phyloP scores from a whole-genome alignment of 2,113 vertebrate genomes.

The Helogale parvula region DNA sequence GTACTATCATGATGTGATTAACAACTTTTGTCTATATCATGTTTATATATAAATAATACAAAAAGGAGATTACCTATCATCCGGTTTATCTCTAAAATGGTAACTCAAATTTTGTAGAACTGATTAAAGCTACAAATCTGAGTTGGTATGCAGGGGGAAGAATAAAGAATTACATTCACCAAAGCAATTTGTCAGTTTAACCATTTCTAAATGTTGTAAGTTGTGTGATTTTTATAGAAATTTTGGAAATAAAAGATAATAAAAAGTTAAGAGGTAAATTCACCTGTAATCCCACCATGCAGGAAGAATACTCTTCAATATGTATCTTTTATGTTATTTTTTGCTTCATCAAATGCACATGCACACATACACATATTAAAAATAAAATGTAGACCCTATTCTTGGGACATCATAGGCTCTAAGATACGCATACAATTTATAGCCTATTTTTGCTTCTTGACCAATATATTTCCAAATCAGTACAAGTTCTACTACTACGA shows the following conservation, averaged over 20 bases:
- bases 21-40: neutral
- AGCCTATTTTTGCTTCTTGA: neutral
- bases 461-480: neutral
- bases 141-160: neutral
- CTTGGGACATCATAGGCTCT: rapidly evolving
- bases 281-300: neutral
- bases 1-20: neutral
- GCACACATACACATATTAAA: neutral
- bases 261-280: neutral
- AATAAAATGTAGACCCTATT: neutral
- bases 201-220: neutral
- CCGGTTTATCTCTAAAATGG: neutral
- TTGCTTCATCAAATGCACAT: neutral
- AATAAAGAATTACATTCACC: neutral
- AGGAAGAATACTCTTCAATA: neutral
- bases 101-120: neutral
- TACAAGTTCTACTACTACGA: neutral
- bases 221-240: neutral
- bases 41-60: neutral
- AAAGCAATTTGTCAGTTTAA: neutral
- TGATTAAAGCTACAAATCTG: neutral
- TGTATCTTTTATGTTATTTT: neutral
- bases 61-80: neutral
- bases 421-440: neutral
- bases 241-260: neutral